Evolutionary conservation across 2,797 vertebrate species (phyloP), one percentile per base, ranked within the genome.

Genomic region (Eulemur rubriventer): DNA sequence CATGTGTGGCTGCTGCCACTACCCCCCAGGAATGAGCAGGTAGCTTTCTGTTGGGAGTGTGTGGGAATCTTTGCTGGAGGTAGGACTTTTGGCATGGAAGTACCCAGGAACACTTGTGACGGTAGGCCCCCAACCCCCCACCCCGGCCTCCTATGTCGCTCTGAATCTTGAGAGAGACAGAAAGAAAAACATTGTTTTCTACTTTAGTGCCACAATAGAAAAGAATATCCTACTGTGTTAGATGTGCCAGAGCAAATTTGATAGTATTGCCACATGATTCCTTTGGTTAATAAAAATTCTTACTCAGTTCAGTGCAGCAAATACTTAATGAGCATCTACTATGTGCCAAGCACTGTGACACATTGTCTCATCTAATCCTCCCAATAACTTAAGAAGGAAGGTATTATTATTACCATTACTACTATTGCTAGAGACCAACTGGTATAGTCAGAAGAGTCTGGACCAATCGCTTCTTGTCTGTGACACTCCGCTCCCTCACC

Each of bases 1-100:
- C 82, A 46, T 4, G 43, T 22, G 26, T 14, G 7, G 20, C 55
- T 2, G 0, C 41, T 22, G 20, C n/a, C 33, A 0, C 33, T 26
- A 2, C 13, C 14, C 4, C 57, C n/a, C 43, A 43, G 20, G 67
- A 65, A 43, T 1, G 24, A 87, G 63, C 61, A 2, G 7, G 76
- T 10, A 14, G 26, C 38, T 33, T 50, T 79, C 57, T 4, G 0
- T 3, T 6, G 67, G 52, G 33, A n/a, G 33, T 1, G 0, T 10
- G 14, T 7, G 55, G 18, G 33, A 7, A 10, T 55, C 80, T 35
- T 67, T 28, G 43, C 90, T 43, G 57, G 41, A 69, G 24, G 46
- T 4, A 17, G 12, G 86, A 70, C 22, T 86, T 89, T 26, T 1
- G 24, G 52, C 2, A 12, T 30, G 22, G 79, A 91, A 87, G 41